Percentiles rank a stretch among this genome's conserved stretches.
Evolutionary conservation across 1,140 invertebrate genomes (phyloP).

Genomic region (Solenopsis invicta): DNA sequence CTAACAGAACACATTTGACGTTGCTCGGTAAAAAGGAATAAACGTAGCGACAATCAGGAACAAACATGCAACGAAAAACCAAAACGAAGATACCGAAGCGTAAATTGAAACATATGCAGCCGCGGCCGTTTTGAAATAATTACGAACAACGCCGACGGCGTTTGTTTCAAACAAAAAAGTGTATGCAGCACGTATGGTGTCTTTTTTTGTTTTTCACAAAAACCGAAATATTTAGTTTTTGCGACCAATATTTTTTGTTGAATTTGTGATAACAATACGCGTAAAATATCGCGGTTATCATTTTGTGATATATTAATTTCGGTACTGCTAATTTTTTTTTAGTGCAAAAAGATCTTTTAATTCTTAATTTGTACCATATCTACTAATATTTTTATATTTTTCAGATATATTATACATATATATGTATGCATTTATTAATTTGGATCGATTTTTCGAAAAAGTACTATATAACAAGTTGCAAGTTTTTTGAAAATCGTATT

Average conservation of each 20-base stretch:
- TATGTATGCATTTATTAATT: background rate
- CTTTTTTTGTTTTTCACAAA: background rate
- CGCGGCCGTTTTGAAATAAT: slow-evolving; percentile 40
- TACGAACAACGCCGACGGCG: slow-evolving; percentile 25
- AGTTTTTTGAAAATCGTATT: slow-evolving; percentile 4
- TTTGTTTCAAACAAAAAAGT: slow-evolving; percentile 39
- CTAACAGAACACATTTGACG: background rate
- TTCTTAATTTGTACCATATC: background rate
- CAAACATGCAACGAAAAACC: slow-evolving; percentile 32
- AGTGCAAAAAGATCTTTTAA: background rate
- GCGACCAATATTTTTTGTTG: slow-evolving; percentile 20
- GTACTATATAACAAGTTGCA: background rate
- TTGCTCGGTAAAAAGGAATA: slow-evolving; percentile 6
- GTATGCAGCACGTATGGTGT: background rate
- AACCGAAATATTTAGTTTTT: slow-evolving; percentile 39
- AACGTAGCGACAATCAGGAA: slow-evolving; percentile 33
- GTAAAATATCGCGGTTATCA: background rate
- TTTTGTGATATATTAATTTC: background rate
- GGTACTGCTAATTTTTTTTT: background rate
- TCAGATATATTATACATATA: background rate
- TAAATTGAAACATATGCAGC: slow-evolving; percentile 48
- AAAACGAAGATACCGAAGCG: background rate
- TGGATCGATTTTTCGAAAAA: background rate
- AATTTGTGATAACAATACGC: background rate
- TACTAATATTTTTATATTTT: background rate